A percentile compares a stretch with the other conserved stretches of the same genome.
Evolutionary conservation across 2,113 vertebrate species (phyloP).

Genomic region (Pygoscelis antarcticus): DNA sequence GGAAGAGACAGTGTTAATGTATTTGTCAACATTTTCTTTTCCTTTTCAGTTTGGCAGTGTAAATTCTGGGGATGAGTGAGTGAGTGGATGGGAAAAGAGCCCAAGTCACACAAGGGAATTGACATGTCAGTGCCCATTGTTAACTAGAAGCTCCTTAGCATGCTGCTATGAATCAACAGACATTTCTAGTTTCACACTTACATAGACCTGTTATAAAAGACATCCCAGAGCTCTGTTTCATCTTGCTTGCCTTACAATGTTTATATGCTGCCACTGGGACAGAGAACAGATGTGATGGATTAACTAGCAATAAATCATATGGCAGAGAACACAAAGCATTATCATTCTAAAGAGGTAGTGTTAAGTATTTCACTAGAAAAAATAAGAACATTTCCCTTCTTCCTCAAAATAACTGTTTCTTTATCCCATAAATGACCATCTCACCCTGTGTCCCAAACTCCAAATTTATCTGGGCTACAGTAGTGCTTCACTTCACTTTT

Average conservation of each 20-base stretch:
- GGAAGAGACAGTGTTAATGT: neutral
- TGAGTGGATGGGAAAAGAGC: neutral
- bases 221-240: slow-evolving; percentile 52
- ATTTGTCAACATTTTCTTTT: slow-evolving; percentile 45
- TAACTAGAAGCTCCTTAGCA: slow-evolving; percentile 45
- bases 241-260: slow-evolving; percentile 57
- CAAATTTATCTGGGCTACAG: neutral
- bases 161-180: slow-evolving; percentile 35
- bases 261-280: slow-evolving; percentile 60
- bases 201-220: slow-evolving; percentile 51
- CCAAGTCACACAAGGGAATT: slow-evolving; percentile 10
- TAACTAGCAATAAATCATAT: slow-evolving; percentile 64
- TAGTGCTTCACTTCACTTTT: neutral
- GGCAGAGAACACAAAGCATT: slow-evolving; percentile 18
- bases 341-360: slow-evolving; percentile 30
- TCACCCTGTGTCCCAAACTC: neutral
- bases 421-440: neutral
- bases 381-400: neutral
- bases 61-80: slow-evolving; percentile 14
- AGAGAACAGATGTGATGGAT: slow-evolving; percentile 67
- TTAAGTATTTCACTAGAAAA: neutral
- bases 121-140: slow-evolving; percentile 53
- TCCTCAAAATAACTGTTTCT: neutral
- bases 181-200: slow-evolving; percentile 46
- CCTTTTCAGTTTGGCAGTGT: neutral